Conservation (phyloP, 2,797 vertebrate species). For the Bothrops alternatus region DNA sequence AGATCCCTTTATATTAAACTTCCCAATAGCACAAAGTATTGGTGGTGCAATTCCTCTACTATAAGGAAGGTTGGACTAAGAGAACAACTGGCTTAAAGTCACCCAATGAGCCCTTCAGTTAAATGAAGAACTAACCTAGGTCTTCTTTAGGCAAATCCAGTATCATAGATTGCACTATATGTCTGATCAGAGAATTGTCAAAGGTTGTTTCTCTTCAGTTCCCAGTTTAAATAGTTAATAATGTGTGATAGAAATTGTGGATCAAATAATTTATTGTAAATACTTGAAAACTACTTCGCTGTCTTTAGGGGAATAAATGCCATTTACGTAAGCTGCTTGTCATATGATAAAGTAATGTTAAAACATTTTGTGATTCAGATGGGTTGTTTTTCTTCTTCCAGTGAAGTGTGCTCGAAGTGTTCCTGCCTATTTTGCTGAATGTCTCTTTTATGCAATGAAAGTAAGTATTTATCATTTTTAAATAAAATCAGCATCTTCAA, state of each 20-base stretch:
- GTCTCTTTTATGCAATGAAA: conserved; percentile 86
- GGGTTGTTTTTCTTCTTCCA: conserved; percentile 55
- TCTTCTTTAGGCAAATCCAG: neutral
- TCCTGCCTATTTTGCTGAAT: conserved; percentile 87
- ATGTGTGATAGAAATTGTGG: neutral
- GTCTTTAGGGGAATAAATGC: neutral
- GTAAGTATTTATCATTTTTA: conserved; percentile 62
- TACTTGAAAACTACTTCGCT: neutral
- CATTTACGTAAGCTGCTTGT: neutral
- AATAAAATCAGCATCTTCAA: neutral
- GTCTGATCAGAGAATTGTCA: neutral
- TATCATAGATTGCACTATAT: neutral
- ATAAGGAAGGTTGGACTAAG: neutral
- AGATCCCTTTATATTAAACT: neutral
- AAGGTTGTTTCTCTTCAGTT: neutral
- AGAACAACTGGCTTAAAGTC: neutral
- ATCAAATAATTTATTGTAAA: neutral
- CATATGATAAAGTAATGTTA: neutral
- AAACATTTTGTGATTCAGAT: neutral
- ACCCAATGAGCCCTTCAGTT: neutral
- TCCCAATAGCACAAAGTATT: neutral
- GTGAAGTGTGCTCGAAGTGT: conserved; percentile 86
- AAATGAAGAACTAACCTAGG: neutral
- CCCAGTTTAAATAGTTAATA: neutral
- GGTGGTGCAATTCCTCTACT: neutral